Conservation (phyloP, 2,113 vertebrate species). For the Hypocryptadius cinnamomeus region DNA sequence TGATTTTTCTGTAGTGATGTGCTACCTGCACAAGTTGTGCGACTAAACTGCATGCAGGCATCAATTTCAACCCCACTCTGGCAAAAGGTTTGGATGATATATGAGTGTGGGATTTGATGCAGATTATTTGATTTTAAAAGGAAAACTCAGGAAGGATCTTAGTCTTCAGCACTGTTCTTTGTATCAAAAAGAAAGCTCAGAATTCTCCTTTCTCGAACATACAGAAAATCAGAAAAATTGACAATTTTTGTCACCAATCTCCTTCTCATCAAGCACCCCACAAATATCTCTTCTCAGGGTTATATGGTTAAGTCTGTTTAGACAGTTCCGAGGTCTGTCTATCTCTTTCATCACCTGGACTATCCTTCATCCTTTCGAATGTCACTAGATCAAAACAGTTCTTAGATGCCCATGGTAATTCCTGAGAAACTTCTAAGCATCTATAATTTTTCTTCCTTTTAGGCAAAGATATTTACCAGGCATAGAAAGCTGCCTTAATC, state of each 20-base stretch:
- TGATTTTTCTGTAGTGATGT: neutral
- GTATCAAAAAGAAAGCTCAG: neutral
- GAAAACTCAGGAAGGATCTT: neutral
- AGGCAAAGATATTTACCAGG: neutral
- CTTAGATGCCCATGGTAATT: neutral
- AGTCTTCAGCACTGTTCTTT: neutral
- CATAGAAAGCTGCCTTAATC: neutral
- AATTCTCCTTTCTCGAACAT: neutral
- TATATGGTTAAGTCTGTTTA: neutral
- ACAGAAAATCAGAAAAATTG: neutral
- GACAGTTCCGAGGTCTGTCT: neutral
- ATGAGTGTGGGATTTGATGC: neutral
- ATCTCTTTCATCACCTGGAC: neutral
- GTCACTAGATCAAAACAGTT: neutral
- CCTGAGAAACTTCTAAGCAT: neutral
- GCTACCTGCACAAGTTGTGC: neutral
- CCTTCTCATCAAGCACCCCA: neutral
- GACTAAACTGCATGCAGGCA: neutral
- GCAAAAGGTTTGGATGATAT: neutral
- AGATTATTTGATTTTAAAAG: neutral
- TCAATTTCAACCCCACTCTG: neutral
- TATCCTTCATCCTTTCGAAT: neutral
- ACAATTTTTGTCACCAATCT: neutral
- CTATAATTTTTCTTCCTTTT: neutral
- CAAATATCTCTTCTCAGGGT: neutral